phyloP scores from a whole-genome alignment of 2,888 invertebrate genomes.

The Callosobruchus maculatus region DNA sequence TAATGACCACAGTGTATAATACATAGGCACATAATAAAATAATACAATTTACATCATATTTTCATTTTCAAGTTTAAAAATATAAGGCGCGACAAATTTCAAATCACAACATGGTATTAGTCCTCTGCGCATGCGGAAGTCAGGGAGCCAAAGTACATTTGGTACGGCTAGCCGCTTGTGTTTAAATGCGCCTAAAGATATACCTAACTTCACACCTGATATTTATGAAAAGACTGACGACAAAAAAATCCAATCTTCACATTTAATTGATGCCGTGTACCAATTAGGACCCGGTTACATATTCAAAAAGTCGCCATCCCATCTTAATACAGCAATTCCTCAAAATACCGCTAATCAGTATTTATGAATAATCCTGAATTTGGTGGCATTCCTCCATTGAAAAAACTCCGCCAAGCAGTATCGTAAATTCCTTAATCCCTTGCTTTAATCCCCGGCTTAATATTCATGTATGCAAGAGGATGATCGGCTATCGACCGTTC shows the following conservation, averaged over 20 bases:
- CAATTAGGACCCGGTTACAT: neutral
- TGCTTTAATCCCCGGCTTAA: neutral
- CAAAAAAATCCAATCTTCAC: neutral
- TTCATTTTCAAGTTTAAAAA: too few relatives aligned
- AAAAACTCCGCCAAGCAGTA: neutral
- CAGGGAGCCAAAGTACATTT: too few relatives aligned
- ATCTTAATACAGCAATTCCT: neutral
- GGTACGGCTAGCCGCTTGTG: too few relatives aligned
- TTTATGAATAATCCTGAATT: neutral
- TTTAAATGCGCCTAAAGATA: too few relatives aligned
- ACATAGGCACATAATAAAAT: too few relatives aligned
- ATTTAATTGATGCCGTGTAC: neutral
- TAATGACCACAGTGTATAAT: too few relatives aligned
- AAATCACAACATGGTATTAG: too few relatives aligned
- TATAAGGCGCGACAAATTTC: too few relatives aligned
- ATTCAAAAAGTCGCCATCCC: neutral
- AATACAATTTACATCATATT: too few relatives aligned
- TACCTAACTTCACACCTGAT: neutral
- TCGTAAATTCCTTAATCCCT: neutral
- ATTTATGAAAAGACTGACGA: neutral
- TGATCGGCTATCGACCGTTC: neutral
- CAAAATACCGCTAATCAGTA: neutral
- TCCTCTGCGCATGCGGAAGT: too few relatives aligned
- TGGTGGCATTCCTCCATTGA: neutral
- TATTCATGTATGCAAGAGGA: neutral